Evolutionary conservation across 53 echinoderm and acorn worm genomes (phyloP).

Genomic region (Zoroaster sp.): DNA sequence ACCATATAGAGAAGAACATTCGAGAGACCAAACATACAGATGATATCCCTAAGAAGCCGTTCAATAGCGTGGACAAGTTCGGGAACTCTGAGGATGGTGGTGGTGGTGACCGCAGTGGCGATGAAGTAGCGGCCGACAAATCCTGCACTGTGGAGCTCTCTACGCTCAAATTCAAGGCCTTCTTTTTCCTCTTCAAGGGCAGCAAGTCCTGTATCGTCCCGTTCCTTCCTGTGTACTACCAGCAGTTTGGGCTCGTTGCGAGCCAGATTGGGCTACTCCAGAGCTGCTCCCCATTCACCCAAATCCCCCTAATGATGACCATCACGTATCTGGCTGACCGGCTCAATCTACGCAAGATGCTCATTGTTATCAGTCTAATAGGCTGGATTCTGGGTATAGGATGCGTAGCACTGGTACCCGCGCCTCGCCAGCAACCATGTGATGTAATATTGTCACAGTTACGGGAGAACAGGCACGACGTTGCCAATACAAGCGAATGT

Average conservation of each 20-base stretch:
- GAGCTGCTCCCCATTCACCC: conserved; percentile 64
- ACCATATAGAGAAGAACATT: conserved; percentile 39
- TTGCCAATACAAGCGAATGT: conserved; percentile 10
- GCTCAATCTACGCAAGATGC: conserved; percentile 57
- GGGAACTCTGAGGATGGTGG: background rate
- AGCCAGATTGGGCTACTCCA: conserved; percentile 61
- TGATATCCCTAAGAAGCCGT: background rate
- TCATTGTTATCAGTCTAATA: conserved; percentile 51
- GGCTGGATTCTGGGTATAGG: conserved; percentile 58
- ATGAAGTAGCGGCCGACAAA: background rate
- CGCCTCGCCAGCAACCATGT: conserved; percentile 7
- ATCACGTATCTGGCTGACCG: conserved; percentile 65
- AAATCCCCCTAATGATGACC: conserved; percentile 57
- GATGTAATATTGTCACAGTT: background rate
- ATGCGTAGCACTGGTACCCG: conserved; percentile 44
- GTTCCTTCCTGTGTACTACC: conserved; percentile 59
- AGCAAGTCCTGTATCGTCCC: conserved; percentile 69
- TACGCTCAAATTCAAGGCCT: conserved; percentile 62
- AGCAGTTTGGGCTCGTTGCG: conserved; percentile 59
- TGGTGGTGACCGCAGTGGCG: background rate
- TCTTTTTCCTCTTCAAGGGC: conserved; percentile 68
- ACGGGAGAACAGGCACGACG: background rate
- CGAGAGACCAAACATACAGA: conserved; percentile 21
- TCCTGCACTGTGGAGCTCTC: conserved; percentile 25
- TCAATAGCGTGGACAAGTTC: background rate